These are phyloP conservation scores for Caenorhabditis parvicauda DNA, from an alignment of 2,888 invertebrate species.

Conservation along the genomic window DNA sequence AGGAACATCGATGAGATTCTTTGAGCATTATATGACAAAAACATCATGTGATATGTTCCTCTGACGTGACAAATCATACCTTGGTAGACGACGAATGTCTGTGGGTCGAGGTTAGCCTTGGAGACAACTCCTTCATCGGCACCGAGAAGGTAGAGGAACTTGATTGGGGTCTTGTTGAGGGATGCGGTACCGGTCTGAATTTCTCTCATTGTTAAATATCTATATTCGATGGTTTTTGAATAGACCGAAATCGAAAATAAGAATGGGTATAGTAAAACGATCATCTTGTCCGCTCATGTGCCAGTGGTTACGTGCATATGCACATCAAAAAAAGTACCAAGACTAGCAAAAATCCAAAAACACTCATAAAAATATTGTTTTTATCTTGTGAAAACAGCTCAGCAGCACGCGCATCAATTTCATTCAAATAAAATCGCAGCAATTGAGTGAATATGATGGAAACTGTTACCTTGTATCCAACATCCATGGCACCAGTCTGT, in stretches of 20 bases:
- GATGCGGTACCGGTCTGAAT: slow-evolving; percentile 30
- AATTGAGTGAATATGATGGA: not conserved
- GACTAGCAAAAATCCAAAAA: too few relatives aligned
- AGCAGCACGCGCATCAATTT: too few relatives aligned
- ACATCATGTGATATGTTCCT: not conserved
- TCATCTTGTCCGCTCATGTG: too few relatives aligned
- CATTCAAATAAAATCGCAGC: too few relatives aligned
- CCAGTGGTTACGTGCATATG: too few relatives aligned
- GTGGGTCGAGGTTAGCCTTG: slow-evolving; percentile 76
- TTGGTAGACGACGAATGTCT: slow-evolving; percentile 81
- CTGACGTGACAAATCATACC: slow-evolving; percentile 59
- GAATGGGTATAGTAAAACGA: too few relatives aligned
- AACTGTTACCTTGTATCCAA: slow-evolving; percentile 73
- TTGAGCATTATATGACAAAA: not conserved
- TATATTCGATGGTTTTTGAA: too few relatives aligned
- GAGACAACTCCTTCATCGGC: slow-evolving; percentile 84
- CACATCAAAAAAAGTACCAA: too few relatives aligned
- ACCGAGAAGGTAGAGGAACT: slow-evolving; percentile 84
- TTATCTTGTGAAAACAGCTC: not conserved
- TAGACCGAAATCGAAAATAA: too few relatives aligned
- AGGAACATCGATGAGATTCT: not conserved
- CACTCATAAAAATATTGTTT: not conserved
- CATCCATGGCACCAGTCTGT: slow-evolving; percentile 81
- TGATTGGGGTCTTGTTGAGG: slow-evolving; percentile 61
- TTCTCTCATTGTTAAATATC: too few relatives aligned